Conservation (phyloP, 2,888 invertebrate genomes). For the Boloria selene region DNA sequence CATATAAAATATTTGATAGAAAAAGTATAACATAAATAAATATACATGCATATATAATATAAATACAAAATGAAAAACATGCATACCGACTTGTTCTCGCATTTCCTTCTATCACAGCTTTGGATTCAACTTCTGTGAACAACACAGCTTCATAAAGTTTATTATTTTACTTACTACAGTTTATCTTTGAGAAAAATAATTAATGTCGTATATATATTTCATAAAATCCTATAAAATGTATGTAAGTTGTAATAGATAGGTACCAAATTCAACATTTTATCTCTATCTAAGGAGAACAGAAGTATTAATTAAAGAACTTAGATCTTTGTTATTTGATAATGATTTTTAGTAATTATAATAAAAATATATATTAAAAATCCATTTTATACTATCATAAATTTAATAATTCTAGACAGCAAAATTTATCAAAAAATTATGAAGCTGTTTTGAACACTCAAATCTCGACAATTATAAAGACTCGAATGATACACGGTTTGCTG, state of each 20-base stretch:
- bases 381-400: too few relatives aligned
- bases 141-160: slow-evolving; percentile 74
- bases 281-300: too few relatives aligned
- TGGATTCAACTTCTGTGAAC: slow-evolving; percentile 70
- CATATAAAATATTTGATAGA: background rate
- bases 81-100: slow-evolving; percentile 60
- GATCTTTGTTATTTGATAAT: too few relatives aligned
- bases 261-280: too few relatives aligned
- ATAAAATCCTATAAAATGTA: too few relatives aligned
- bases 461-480: too few relatives aligned
- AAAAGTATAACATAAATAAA: slow-evolving; percentile 3
- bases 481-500: too few relatives aligned
- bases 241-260: too few relatives aligned
- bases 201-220: background rate
- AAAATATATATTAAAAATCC: too few relatives aligned
- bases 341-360: too few relatives aligned
- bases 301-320: too few relatives aligned
- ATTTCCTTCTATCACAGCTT: slow-evolving; percentile 51
- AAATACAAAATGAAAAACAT: slow-evolving; percentile 19
- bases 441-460: slow-evolving; percentile 6
- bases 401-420: too few relatives aligned
- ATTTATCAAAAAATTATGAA: background rate
- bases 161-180: slow-evolving; percentile 36
- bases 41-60: background rate
- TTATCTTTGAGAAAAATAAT: slow-evolving; percentile 6